A percentile compares a stretch with the other conserved stretches of the same genome.
These are phyloP conservation scores for Vespertilio murinus DNA, from an alignment of 2,797 vertebrate species.

Conservation along the genomic window DNA sequence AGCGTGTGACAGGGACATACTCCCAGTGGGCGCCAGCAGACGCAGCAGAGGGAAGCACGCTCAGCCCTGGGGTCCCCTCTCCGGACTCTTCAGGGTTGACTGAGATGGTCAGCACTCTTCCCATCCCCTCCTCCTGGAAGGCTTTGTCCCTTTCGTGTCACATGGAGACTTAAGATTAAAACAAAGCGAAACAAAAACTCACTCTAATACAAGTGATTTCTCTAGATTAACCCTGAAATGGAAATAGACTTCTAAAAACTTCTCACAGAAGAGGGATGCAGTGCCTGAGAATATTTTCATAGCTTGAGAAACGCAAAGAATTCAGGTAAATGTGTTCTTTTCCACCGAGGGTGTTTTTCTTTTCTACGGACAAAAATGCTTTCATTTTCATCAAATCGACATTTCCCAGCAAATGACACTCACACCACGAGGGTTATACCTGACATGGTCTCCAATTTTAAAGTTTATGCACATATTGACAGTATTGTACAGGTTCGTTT, in stretches of 20 bases:
- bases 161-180: not conserved
- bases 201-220: not conserved
- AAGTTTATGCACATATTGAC: not conserved
- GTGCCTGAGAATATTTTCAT: not conserved
- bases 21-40: not conserved
- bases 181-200: not conserved
- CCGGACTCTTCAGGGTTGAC: not conserved
- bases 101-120: not conserved
- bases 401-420: not conserved
- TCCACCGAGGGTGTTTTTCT: not conserved
- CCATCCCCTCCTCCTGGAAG: too few relatives aligned
- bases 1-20: not conserved
- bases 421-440: not conserved
- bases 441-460: not conserved
- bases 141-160: not conserved
- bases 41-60: accelerated
- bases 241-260: not conserved
- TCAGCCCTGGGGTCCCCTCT: not conserved
- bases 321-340: not conserved
- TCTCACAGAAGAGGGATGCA: not conserved
- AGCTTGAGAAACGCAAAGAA: not conserved
- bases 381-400: not conserved
- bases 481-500: not conserved
- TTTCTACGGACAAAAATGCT: not conserved
- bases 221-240: not conserved